Base-by-base conservation (phyloP, 2,888 invertebrate species). In the Leucania comma region DNA sequence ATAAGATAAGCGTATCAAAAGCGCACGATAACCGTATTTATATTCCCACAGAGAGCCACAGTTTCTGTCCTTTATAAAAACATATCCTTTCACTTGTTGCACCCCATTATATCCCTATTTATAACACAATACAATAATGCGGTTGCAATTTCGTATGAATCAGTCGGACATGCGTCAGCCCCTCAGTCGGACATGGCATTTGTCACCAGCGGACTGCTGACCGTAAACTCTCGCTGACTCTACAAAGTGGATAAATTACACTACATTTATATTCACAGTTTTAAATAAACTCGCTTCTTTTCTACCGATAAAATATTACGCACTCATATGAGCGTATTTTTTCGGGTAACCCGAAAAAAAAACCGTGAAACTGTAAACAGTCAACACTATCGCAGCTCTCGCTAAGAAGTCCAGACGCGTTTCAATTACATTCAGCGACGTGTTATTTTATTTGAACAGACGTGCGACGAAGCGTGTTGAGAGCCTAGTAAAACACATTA, bases 91-190 rank as follows among this genome's bases (percentile, higher is more conserved):
- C 79, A 82, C 82, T 81, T 81, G 77, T 85, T 79, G 84, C 76
- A 64, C 64, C 78, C 83, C 75, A 74, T 80, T 75, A 61, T 81
- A 65, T 78, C 57, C 72, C 70, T 83, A 86, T 84, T 83, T 81
- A 71, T 70, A 77, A 64, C 75, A 82, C 84, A 84, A 73, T 84
- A 84, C 77, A 53, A 69, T 76, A 80, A 84, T 76, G 72, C 68
- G 76, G 77, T 82, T 70, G 72, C 82, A 71, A 84, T 86, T 81
- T 76, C 60, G 76, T 42, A 75, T 85, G 86, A 85, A 75, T 85
- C 85, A 78, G 79, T 70, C 57, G 29, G 46, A 67, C 66, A 69
- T 84, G 85, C 83, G 86, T 85, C 85, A 85, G 79, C 79, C 68
- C 81, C 82, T 82, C 85, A 85, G 79, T 81, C 68, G 77, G 59